Base-by-base conservation (phyloP, 2,888 invertebrate genomes). In the Neelides folsomi region DNA sequence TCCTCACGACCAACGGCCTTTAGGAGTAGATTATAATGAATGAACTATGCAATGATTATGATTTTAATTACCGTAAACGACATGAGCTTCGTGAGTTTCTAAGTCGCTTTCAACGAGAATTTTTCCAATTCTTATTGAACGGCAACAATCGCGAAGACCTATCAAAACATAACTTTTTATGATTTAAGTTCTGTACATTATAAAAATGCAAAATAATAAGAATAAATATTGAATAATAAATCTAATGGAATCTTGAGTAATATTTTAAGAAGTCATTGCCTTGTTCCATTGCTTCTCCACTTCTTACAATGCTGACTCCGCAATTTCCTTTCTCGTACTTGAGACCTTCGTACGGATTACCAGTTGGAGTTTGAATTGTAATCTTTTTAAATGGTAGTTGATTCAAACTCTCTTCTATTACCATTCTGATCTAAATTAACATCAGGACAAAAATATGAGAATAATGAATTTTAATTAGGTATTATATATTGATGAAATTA, bases 111-210 rank as follows among this genome's bases (percentile, higher is more conserved):
- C 94, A 1, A 98, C 89, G 41, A 98, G 74, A 68, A 99, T 97
- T 75, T 98, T 98, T 34, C 98, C 97, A 61, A 99, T 97, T 53
- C 97, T 78, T 67, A 98, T 98, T 7, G 95, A 95, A 3, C 97
- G 80, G 71, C 98, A 98, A 71, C 98, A 99, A 70, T 98, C 97
- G 38, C 97, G 75, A 42, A 90, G 74, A 5, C 89, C 89, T 79
- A n/a, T n/a, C n/a, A n/a, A n/a, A n/a, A n/a, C n/a, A n/a, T n/a
- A n/a, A n/a, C n/a, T n/a, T n/a, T n/a, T n/a, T n/a, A n/a, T n/a
- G n/a, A n/a, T n/a, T n/a, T n/a, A n/a, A n/a, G n/a, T n/a, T 13
- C 41, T 13, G 15, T 41, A 12, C 13, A 12, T 41, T 41, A 13
- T 41, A 9, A 13, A 8, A 8, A 13, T 13, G 41, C 10, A 41